Conservation (phyloP, 2,113 vertebrate genomes). For the Cnemophilus loriae region DNA sequence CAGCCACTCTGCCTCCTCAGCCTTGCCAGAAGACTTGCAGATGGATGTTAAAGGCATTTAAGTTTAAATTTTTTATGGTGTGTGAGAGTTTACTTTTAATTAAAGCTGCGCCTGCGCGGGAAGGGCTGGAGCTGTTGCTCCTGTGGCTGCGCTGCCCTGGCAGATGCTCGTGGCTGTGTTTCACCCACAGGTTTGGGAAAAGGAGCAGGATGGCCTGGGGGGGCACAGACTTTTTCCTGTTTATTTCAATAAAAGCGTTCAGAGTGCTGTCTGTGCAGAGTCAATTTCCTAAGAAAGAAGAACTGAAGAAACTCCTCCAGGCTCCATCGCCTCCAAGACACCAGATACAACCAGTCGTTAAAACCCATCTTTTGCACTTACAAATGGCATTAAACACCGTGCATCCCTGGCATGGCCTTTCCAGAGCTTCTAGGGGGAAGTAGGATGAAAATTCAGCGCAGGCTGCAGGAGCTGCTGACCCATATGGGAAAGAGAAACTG, state of each 20-base stretch:
- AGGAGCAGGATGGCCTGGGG: neutral
- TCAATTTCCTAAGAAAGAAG: neutral
- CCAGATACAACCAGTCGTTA: neutral
- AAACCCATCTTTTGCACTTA: neutral
- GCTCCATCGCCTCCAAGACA: neutral
- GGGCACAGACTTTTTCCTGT: neutral
- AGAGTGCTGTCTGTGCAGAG: neutral
- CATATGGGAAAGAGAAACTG: rapidly evolving
- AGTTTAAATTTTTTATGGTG: neutral
- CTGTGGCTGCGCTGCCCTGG: neutral
- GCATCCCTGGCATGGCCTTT: neutral
- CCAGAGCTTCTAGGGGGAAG: rapidly evolving
- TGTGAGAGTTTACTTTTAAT: slow-evolving; percentile 18
- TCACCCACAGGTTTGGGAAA: neutral
- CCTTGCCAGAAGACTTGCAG: neutral
- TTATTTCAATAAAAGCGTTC: neutral
- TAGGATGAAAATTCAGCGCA: neutral
- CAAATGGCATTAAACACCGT: rapidly evolving
- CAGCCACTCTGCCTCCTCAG: neutral
- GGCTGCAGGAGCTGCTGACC: neutral
- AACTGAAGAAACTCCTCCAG: neutral
- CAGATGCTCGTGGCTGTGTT: neutral
- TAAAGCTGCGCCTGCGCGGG: rapidly evolving
- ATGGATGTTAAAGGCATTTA: neutral
- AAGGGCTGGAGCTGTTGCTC: neutral